These are phyloP conservation scores for Orbicella faveolata DNA, from an alignment of 64 coral and sea anemone genomes.

Conservation along the genomic window DNA sequence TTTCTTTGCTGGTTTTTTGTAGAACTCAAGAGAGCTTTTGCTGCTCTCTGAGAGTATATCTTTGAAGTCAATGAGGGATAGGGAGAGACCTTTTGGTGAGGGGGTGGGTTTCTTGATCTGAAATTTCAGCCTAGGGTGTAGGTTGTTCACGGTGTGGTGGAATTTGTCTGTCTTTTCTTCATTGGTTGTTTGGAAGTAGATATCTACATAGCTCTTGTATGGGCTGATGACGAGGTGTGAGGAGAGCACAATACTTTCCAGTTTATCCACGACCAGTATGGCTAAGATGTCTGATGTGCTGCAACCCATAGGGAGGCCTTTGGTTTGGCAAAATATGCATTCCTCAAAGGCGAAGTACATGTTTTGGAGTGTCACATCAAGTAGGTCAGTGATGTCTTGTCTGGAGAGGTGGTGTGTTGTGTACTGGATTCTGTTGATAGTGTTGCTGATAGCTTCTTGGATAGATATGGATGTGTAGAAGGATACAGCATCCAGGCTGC, in stretches of 20 bases:
- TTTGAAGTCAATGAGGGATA: conserved; percentile 46
- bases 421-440: conserved; percentile 11
- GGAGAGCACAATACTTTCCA: conserved; percentile 36
- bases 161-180: conserved; percentile 41
- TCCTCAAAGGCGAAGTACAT: conserved; percentile 18
- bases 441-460: conserved; percentile 32
- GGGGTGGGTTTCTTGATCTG: conserved; percentile 57
- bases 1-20: conserved; percentile 63
- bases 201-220: conserved; percentile 43
- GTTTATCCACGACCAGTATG: conserved; percentile 62
- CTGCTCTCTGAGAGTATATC: conserved; percentile 25
- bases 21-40: conserved; percentile 53
- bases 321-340: neutral
- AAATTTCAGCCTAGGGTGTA: conserved; percentile 38
- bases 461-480: conserved; percentile 44
- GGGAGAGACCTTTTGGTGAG: conserved; percentile 5
- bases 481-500: conserved; percentile 45
- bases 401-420: neutral
- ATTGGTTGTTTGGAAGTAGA: conserved; percentile 10
- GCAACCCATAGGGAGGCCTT: conserved; percentile 42
- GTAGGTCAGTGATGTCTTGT: conserved; percentile 29
- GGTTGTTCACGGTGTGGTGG: conserved; percentile 19
- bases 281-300: conserved; percentile 39
- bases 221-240: conserved; percentile 1
- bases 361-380: conserved; percentile 36